Conservation (phyloP, 2,113 vertebrate species). For the Mirounga angustirostris region DNA sequence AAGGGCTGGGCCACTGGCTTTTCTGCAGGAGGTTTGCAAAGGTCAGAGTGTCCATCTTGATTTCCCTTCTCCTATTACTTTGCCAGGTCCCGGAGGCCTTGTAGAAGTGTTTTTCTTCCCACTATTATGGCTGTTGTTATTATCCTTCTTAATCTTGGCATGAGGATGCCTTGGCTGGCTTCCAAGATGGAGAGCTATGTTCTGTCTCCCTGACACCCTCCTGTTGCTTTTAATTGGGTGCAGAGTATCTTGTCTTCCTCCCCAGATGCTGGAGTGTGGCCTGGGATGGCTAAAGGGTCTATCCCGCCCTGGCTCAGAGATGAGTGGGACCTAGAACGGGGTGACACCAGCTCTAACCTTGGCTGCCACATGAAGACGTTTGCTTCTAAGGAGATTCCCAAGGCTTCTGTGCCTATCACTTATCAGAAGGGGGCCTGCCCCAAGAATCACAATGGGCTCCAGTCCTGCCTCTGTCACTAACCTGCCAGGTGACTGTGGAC, state of each 20-base stretch:
- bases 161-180: conserved; percentile 64
- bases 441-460: neutral
- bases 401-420: neutral
- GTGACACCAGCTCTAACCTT: neutral
- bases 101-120: conserved; percentile 43
- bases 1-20: neutral
- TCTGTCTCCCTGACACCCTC: conserved; percentile 66
- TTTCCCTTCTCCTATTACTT: conserved; percentile 19
- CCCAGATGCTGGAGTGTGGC: neutral
- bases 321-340: neutral
- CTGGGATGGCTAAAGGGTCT: neutral
- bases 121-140: conserved; percentile 69
- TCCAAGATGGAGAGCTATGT: conserved; percentile 75
- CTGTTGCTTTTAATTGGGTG: conserved; percentile 74
- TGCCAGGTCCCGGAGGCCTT: conserved; percentile 63
- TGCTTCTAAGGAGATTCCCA: neutral
- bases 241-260: conserved; percentile 63
- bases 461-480: neutral
- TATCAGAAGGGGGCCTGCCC: neutral
- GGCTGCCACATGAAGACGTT: rapidly evolving
- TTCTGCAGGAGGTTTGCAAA: conserved; percentile 39
- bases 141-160: conserved; percentile 76
- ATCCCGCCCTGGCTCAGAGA: neutral
- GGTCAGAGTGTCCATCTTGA: conserved; percentile 59
- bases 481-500: rapidly evolving